A percentile compares a stretch with the other conserved stretches of the same genome.
Evolutionary conservation across 92 coral and sea anemone species (phyloP).

Genomic region (Muricea muricata): DNA sequence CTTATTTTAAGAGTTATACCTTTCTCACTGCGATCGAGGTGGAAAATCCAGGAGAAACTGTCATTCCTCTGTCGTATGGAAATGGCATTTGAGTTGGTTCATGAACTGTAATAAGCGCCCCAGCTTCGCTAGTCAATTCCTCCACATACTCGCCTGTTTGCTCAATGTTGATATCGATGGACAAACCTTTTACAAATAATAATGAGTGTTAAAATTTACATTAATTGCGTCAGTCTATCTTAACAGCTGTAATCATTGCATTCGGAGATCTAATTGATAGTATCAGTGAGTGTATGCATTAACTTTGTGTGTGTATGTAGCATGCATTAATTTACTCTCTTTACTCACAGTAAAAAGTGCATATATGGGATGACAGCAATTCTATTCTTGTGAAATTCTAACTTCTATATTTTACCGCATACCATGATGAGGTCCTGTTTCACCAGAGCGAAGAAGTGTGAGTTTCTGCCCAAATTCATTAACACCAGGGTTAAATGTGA

Average conservation of each 20-base stretch:
- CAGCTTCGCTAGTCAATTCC: conserved; percentile 69
- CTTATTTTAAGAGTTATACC: no score
- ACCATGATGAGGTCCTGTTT: conserved; percentile 78
- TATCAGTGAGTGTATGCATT: no score
- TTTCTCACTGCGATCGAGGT: conserved; percentile 66
- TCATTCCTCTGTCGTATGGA: conserved; percentile 74
- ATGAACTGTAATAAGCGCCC: conserved; percentile 66
- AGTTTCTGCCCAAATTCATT: conserved; percentile 11
- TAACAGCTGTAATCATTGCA: no score
- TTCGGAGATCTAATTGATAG: no score
- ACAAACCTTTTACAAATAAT: conserved; percentile 35
- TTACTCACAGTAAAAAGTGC: no score
- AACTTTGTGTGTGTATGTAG: no score
- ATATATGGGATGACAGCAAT: background rate
- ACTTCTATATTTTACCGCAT: no score
- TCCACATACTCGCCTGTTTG: conserved; percentile 67
- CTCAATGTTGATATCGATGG: conserved; percentile 71
- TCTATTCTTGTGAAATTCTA: no score
- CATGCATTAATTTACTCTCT: no score
- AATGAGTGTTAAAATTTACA: no score
- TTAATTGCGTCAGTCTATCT: no score
- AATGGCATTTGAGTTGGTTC: conserved; percentile 73
- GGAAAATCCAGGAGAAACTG: conserved; percentile 77
- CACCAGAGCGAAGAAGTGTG: conserved; percentile 35
- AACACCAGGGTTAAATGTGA: conserved; percentile 75